Evolutionary conservation across 2,888 invertebrate genomes (phyloP).

Genomic region (Lasioglossum zephyrum): DNA sequence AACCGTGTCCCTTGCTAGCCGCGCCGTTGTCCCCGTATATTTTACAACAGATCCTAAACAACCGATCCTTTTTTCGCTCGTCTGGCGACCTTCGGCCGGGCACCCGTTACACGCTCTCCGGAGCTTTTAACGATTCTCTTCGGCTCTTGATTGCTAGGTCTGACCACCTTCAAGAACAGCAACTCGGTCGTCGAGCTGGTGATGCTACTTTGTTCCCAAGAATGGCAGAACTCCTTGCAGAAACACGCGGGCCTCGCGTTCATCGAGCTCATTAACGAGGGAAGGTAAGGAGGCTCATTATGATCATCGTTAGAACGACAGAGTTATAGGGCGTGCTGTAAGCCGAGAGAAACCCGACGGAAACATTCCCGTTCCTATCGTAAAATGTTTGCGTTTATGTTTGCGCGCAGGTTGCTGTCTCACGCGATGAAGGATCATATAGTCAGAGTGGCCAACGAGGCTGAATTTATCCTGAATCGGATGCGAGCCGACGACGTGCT

Average conservation of each 20-base stretch:
- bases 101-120: background rate
- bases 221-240: constrained; percentile 99
- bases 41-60: constrained; percentile 24
- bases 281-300: constrained; percentile 85
- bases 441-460: constrained; percentile 99
- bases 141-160: constrained; percentile 86
- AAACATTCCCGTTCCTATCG: constrained; percentile 39
- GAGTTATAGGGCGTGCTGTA: constrained; percentile 53
- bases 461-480: constrained; percentile 99
- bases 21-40: background rate
- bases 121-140: constrained; percentile 35
- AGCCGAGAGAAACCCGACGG: constrained; percentile 24
- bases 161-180: constrained; percentile 98
- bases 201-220: constrained; percentile 99
- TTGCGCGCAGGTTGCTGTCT: constrained; percentile 91
- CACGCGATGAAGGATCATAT: constrained; percentile 99
- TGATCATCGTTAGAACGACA: constrained; percentile 49
- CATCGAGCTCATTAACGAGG: constrained; percentile 99
- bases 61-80: constrained; percentile 17
- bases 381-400: constrained; percentile 57
- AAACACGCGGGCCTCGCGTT: constrained; percentile 99
- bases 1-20: background rate
- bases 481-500: constrained; percentile 99
- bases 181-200: constrained; percentile 99
- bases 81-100: constrained; percentile 3